phyloP scores from a whole-genome alignment of 2,113 vertebrate species.

The Neogobius melanostomus region DNA sequence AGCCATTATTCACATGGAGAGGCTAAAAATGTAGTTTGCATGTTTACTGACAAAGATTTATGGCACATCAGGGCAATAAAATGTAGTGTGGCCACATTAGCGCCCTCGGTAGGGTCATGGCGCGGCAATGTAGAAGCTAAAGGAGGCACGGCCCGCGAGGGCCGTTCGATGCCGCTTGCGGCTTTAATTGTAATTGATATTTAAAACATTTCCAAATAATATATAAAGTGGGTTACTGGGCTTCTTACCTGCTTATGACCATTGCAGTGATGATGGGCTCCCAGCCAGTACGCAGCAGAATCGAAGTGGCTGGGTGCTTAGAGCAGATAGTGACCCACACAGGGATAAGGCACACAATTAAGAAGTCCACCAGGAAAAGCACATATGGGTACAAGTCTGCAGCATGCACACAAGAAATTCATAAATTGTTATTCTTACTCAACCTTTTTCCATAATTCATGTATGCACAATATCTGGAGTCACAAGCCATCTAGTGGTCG shows the following conservation, averaged over 20 bases:
- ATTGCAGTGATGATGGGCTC: constrained; percentile 91
- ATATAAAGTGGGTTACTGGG: not conserved
- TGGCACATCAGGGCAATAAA: too few relatives aligned
- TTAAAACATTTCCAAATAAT: not conserved
- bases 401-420: constrained; percentile 7
- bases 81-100: too few relatives aligned
- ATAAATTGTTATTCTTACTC: not conserved
- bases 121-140: too few relatives aligned
- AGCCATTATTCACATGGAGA: too few relatives aligned
- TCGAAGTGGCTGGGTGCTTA: constrained; percentile 79
- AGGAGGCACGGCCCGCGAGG: too few relatives aligned
- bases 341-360: constrained; percentile 82
- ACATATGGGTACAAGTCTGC: constrained; percentile 81
- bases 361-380: constrained; percentile 78
- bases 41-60: too few relatives aligned
- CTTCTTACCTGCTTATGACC: constrained; percentile 89
- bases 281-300: constrained; percentile 88
- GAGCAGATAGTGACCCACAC: constrained; percentile 84
- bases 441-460: not conserved
- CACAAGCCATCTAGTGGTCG: too few relatives aligned
- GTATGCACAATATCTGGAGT: too few relatives aligned
- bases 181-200: not conserved
- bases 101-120: too few relatives aligned
- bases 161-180: too few relatives aligned
- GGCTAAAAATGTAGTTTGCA: too few relatives aligned